A percentile compares a stretch with the other conserved stretches of the same genome.
Conservation (phyloP, 2,797 vertebrate species). For the Erethizon dorsatum region DNA sequence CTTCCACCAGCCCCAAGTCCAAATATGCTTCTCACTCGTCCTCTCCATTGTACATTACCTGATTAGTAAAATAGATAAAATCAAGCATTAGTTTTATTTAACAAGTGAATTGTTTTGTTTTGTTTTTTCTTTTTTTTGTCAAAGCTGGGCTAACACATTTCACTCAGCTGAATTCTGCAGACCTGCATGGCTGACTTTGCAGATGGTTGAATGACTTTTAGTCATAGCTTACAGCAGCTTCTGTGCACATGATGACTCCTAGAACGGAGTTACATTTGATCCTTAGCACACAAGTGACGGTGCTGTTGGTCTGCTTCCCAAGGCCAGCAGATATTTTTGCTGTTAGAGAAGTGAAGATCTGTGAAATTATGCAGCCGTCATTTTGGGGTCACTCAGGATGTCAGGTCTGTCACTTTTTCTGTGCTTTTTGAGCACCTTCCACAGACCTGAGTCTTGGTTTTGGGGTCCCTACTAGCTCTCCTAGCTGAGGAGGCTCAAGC, state of each 20-base stretch:
- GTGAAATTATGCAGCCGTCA: rapidly evolving
- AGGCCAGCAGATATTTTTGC: neutral
- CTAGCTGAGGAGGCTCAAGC: neutral
- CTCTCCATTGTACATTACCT: neutral
- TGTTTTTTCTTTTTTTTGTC: neutral
- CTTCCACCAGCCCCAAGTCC: neutral
- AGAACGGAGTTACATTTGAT: neutral
- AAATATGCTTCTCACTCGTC: no score
- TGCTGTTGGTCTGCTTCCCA: neutral
- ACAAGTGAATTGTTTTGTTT: neutral
- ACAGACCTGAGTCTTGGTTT: neutral
- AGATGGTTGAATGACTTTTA: neutral
- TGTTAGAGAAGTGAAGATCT: neutral
- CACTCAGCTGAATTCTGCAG: neutral
- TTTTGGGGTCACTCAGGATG: neutral
- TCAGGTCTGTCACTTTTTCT: neutral
- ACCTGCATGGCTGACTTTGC: constrained; percentile 13
- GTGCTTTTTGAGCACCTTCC: neutral
- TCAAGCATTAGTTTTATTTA: constrained; percentile 17
- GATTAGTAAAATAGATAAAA: neutral
- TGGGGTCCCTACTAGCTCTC: neutral
- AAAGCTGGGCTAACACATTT: neutral
- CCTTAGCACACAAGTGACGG: neutral
- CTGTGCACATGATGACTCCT: neutral
- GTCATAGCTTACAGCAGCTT: neutral